Percentiles rank a stretch among this genome's conserved stretches.
phyloP scores from a whole-genome alignment of 2,113 vertebrate species.

The Bungarus multicinctus region DNA sequence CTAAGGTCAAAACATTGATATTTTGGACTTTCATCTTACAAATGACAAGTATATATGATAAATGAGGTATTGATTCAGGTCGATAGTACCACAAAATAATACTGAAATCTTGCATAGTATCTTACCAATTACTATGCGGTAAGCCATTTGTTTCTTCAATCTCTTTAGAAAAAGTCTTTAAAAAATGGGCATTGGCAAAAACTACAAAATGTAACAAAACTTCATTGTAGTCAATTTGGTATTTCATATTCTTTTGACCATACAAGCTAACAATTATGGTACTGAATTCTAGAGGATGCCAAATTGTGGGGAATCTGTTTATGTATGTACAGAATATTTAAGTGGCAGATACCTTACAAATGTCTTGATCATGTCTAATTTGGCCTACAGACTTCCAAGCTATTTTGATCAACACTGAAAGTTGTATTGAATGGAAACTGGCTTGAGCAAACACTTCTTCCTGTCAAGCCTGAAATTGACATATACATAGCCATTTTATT shows the following conservation, averaged over 20 bases:
- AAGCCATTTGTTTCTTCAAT: neutral
- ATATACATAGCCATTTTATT: no score
- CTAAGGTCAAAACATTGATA: constrained; percentile 49
- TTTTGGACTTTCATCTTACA: constrained; percentile 35
- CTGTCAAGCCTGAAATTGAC: no score
- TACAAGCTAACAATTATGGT: neutral
- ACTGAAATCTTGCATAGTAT: constrained; percentile 22
- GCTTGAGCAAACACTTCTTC: neutral
- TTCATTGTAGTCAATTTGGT: neutral
- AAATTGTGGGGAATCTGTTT: neutral
- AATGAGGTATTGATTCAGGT: constrained; percentile 43
- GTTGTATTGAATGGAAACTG: neutral
- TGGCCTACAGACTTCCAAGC: neutral
- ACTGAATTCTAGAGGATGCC: neutral
- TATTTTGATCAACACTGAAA: neutral
- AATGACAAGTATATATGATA: constrained; percentile 39
- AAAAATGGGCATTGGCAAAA: neutral
- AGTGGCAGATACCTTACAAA: neutral
- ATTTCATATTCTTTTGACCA: neutral
- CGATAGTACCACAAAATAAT: constrained; percentile 17
- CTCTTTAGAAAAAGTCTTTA: neutral
- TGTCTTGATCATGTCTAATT: neutral
- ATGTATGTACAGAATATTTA: neutral
- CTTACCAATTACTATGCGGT: neutral
- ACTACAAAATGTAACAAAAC: neutral